Evolutionary conservation across 2,113 vertebrate species (phyloP), one percentile per base, ranked within the genome.

Genomic region (Ceyx margarethae): DNA sequence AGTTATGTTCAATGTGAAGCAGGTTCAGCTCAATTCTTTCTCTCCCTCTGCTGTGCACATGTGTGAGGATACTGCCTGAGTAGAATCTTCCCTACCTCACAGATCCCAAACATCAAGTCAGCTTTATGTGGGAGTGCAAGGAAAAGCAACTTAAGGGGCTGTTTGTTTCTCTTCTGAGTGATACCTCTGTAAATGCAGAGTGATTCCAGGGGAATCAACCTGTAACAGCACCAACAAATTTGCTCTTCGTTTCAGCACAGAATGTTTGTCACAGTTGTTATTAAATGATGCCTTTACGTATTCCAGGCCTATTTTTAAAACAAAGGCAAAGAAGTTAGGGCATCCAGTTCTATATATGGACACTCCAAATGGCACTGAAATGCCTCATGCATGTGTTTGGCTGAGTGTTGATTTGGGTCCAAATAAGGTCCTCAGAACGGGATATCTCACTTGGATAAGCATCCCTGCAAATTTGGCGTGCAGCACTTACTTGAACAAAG

Each of bases 331-430:
- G 89, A 91, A 92, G 95, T 95, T 95, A 80, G 96, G 87, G 91
- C 92, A 94, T 93, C 92, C 94, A 96, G 86, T 91, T 96, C 96
- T 94, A 95, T 93, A 96, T 95, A 96, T 94, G 95, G 95, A 89
- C 92, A 92, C 91, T 96, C 87, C 95, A 95, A 95, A 94, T 94
- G 92, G 92, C 74, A 93, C 67, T 91, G 95, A 96, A 96, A 96
- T 95, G 92, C 87, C 87, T 95, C 89, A 62, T 91, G 95, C 91
- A 92, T 93, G 91, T 93, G 95, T 95, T 96, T 93, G 94, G 92
- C 87, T 77, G 81, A 90, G 95, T 92, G 96, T 91, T 95, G 92
- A 94, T 91, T 92, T 80, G 75, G 87, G 92, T 93, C 95, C 94
- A 96, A 96, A 93, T 96, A 96, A 87, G 95, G 96, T 87, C 95